Evolutionary conservation across 2,888 invertebrate genomes (phyloP).

Genomic region (Alcis repandata): DNA sequence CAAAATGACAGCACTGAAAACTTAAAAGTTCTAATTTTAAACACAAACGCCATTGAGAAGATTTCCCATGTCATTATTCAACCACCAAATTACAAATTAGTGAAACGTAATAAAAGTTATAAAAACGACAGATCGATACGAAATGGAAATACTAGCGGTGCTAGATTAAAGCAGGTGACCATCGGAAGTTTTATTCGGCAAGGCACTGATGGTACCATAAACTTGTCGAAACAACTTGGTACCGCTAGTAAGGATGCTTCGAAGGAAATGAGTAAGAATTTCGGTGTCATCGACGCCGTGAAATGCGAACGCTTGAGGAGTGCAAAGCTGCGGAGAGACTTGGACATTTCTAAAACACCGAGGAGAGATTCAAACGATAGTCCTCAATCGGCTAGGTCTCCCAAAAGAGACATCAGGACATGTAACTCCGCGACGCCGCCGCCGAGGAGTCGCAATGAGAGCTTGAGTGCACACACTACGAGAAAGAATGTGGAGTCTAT

Average conservation of each 20-base stretch:
- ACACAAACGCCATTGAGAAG: constrained; percentile 78
- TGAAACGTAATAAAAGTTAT: constrained; percentile 70
- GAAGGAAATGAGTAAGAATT: constrained; percentile 75
- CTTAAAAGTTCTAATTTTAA: constrained; percentile 82
- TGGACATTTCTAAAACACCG: neutral
- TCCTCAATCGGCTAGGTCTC: constrained; percentile 53
- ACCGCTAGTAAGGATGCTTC: constrained; percentile 58
- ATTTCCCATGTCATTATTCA: constrained; percentile 80
- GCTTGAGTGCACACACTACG: constrained; percentile 62
- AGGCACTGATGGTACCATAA: constrained; percentile 52
- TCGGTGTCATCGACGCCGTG: constrained; percentile 62
- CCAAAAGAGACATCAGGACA: constrained; percentile 57
- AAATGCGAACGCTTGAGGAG: constrained; percentile 64
- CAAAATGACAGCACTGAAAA: constrained; percentile 61
- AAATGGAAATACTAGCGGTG: constrained; percentile 60
- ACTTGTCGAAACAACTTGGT: constrained; percentile 26
- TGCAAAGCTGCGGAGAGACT: constrained; percentile 49
- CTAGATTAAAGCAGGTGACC: constrained; percentile 66
- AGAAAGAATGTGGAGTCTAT: constrained; percentile 65
- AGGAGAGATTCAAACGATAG: constrained; percentile 56
- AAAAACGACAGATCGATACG: constrained; percentile 57
- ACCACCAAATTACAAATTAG: constrained; percentile 82
- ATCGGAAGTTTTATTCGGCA: constrained; percentile 68
- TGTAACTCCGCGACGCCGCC: constrained; percentile 43
- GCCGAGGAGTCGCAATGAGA: constrained; percentile 53